Conservation (phyloP, 1,140 invertebrate genomes). For the Battus philenor region DNA sequence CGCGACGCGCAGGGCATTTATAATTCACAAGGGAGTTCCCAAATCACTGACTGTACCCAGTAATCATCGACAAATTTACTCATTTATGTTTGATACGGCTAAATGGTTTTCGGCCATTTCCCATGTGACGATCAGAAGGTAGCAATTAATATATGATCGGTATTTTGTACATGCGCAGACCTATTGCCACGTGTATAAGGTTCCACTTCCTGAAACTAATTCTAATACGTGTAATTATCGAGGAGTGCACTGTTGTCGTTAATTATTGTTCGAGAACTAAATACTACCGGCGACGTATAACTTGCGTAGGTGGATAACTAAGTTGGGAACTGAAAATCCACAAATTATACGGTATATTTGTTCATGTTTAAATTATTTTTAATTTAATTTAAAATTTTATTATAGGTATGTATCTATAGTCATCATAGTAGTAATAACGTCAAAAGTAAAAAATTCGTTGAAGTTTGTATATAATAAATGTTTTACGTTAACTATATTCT, state of each 20-base stretch:
- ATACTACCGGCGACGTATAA: slow-evolving; percentile 19
- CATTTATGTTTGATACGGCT: slow-evolving; percentile 58
- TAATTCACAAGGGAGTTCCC: slow-evolving; percentile 49
- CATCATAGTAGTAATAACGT: no score
- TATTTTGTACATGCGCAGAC: background rate
- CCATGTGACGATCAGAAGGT: slow-evolving; percentile 37
- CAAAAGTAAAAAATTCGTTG: no score
- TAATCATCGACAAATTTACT: slow-evolving; percentile 60
- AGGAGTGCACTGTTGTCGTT: slow-evolving; percentile 61
- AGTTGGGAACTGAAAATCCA: slow-evolving; percentile 25
- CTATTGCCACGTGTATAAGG: background rate
- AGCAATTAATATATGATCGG: slow-evolving; percentile 12
- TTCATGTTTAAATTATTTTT: slow-evolving; percentile 18
- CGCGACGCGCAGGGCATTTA: slow-evolving; percentile 23
- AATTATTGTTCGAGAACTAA: slow-evolving; percentile 48
- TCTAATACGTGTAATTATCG: slow-evolving; percentile 38
- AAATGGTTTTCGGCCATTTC: slow-evolving; percentile 67
- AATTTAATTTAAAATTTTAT: no score
- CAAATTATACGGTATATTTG: slow-evolving; percentile 23
- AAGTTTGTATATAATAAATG: no score
- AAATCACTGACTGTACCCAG: slow-evolving; percentile 51
- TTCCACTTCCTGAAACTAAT: background rate
- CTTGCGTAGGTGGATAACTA: slow-evolving; percentile 14
- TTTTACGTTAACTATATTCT: no score
- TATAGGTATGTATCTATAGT: no score